Evolutionary conservation across 2,888 invertebrate genomes (phyloP).

Genomic region (Chromoteleia sp.): DNA sequence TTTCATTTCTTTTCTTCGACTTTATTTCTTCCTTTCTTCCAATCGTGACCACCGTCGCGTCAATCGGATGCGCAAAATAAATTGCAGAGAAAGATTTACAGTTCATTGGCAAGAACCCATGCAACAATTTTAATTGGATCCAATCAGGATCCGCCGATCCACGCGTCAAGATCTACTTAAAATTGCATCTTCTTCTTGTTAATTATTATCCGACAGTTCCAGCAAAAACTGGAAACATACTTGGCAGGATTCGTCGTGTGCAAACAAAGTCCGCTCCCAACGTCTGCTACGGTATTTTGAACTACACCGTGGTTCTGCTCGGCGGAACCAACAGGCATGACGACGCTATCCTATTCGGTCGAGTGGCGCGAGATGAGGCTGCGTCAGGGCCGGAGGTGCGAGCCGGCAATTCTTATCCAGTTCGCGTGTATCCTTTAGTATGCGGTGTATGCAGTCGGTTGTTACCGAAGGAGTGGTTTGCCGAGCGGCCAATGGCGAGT

Average conservation of each 20-base stretch:
- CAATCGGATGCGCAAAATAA: no score
- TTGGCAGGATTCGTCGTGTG: neutral
- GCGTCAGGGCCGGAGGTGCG: constrained; percentile 67
- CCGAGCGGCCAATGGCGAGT: constrained; percentile 84
- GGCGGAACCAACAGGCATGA: constrained; percentile 35
- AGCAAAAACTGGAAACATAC: neutral
- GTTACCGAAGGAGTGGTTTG: constrained; percentile 85
- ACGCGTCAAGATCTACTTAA: no score
- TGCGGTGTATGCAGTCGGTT: constrained; percentile 84
- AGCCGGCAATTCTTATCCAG: constrained; percentile 78
- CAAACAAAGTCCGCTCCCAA: constrained; percentile 5
- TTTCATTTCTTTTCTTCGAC: neutral
- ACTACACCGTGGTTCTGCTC: constrained; percentile 15
- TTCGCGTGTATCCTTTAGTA: constrained; percentile 84
- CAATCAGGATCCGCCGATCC: no score
- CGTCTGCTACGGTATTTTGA: constrained; percentile 1
- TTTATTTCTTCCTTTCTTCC: neutral
- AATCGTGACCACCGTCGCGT: no score
- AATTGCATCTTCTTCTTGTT: no score
- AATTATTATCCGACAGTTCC: no score
- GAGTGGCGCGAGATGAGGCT: constrained; percentile 50
- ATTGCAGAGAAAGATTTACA: constrained; percentile 54
- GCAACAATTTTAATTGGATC: neutral
- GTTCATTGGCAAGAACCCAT: constrained; percentile 46
- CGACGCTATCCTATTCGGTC: constrained; percentile 43